Conservation (phyloP, 2,113 vertebrate species). For the Phyllostomus discolor region DNA sequence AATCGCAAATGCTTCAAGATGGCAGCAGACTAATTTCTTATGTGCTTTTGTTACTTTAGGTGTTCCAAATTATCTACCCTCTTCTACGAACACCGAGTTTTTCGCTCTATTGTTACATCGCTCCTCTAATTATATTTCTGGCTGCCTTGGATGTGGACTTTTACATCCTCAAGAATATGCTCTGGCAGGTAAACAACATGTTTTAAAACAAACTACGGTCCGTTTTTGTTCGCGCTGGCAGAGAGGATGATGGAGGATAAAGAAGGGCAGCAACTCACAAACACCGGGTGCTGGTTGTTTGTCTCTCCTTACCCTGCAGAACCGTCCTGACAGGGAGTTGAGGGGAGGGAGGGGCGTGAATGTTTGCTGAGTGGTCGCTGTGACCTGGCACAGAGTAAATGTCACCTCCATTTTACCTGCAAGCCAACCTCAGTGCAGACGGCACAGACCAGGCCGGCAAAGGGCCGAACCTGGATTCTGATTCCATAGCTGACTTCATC, state of each 20-base stretch:
- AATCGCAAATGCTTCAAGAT: neutral
- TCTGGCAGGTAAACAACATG: slow-evolving; percentile 71
- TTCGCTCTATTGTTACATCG: slow-evolving; percentile 69
- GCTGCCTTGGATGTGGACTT: slow-evolving; percentile 76
- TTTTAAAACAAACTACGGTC: neutral
- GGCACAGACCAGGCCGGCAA: neutral
- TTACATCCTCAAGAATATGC: slow-evolving; percentile 66
- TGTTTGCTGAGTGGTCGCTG: neutral
- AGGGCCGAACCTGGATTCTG: neutral
- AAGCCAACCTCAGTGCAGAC: neutral
- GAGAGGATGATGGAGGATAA: neutral
- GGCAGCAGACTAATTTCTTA: neutral
- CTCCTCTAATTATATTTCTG: slow-evolving; percentile 74
- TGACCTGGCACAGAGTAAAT: neutral
- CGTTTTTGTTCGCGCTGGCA: neutral
- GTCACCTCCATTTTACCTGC: neutral
- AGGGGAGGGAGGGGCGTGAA: neutral
- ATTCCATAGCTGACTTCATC: neutral
- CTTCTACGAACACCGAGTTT: slow-evolving; percentile 64
- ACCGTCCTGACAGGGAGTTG: neutral
- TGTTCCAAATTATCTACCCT: slow-evolving; percentile 49
- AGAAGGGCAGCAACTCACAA: neutral
- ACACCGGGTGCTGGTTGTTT: neutral
- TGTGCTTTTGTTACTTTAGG: slow-evolving; percentile 46
- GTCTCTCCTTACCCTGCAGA: neutral